Evolutionary conservation across 2,888 invertebrate species (phyloP).

Genomic region (Anagyrus pseudococci): DNA sequence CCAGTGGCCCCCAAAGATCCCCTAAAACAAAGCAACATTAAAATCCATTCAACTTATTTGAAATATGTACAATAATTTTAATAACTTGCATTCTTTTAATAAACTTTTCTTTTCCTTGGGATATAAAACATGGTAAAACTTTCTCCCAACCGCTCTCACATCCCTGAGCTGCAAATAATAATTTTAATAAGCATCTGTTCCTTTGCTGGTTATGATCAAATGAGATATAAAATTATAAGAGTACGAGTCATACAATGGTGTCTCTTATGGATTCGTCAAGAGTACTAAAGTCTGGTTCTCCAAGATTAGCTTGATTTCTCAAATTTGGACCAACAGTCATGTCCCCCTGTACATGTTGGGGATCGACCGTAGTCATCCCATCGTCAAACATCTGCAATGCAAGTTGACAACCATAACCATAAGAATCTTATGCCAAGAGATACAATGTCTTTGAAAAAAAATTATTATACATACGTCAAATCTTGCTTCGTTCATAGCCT

Average conservation of each 20-base stretch:
- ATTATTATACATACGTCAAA: constrained; percentile 72
- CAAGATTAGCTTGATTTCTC: constrained; percentile 65
- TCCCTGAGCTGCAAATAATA: constrained; percentile 83
- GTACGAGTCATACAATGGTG: constrained; percentile 81
- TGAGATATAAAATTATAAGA: too few relatives aligned
- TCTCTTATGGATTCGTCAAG: constrained; percentile 94
- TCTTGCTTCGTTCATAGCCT: constrained; percentile 61
- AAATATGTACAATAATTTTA: neutral
- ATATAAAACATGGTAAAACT: constrained; percentile 93
- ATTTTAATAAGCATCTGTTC: too few relatives aligned
- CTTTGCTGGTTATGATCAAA: too few relatives aligned
- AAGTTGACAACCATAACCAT: constrained; percentile 36
- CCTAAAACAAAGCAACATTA: constrained; percentile 70
- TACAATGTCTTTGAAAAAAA: too few relatives aligned
- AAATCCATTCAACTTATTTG: constrained; percentile 1
- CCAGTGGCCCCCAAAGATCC: constrained; percentile 98
- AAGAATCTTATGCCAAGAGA: neutral
- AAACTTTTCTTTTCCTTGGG: constrained; percentile 92
- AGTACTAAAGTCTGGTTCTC: constrained; percentile 83
- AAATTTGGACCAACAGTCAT: constrained; percentile 70
- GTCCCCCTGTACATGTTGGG: constrained; percentile 74
- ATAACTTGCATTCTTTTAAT: constrained; percentile 89
- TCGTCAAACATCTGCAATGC: constrained; percentile 69
- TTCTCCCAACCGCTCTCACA: constrained; percentile 89
- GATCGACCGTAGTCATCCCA: constrained; percentile 56